Conservation (phyloP, 2,797 vertebrate genomes). For the Amphiprion clarkii region DNA sequence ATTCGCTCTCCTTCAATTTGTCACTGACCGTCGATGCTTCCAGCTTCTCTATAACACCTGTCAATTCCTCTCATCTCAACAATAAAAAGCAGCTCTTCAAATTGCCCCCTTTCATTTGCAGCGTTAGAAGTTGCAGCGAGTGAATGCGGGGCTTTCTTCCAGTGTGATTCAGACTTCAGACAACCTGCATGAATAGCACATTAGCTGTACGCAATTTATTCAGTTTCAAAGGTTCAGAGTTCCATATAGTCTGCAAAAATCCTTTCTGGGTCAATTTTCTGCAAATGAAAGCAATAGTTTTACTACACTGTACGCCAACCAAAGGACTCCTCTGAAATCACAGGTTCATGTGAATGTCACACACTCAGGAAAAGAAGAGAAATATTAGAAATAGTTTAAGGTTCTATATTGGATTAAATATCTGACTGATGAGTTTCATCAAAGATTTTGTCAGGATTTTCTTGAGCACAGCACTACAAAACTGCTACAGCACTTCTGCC, state of each 20-base stretch:
- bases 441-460: conserved; percentile 9
- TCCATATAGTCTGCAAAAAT: conserved; percentile 52
- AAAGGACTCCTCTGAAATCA: conserved; percentile 23
- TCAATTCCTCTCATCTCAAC: conserved; percentile 65
- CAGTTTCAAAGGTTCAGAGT: conserved; percentile 56
- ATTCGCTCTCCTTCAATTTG: conserved; percentile 36
- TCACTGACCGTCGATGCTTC: conserved; percentile 30
- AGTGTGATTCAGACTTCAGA: conserved; percentile 58
- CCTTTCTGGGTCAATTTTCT: conserved; percentile 60
- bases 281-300: conserved; percentile 61
- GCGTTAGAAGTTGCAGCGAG: conserved; percentile 33
- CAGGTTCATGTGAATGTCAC: conserved; percentile 9
- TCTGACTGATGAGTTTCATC: background rate
- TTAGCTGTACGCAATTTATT: conserved; percentile 59
- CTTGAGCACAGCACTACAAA: background rate
- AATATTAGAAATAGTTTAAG: conserved; percentile 11
- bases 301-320: conserved; percentile 13
- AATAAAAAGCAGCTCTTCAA: conserved; percentile 29
- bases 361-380: conserved; percentile 18
- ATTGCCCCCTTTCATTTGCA: conserved; percentile 55
- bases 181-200: conserved; percentile 63
- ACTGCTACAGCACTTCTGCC: too few species aligned
- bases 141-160: conserved; percentile 39
- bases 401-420: conserved; percentile 24
- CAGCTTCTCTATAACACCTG: conserved; percentile 53